Percentiles rank a stretch among this genome's conserved stretches.
These are phyloP conservation scores for Oreochromis tanganicae DNA, from an alignment of 2,113 vertebrate species.

Conservation along the genomic window DNA sequence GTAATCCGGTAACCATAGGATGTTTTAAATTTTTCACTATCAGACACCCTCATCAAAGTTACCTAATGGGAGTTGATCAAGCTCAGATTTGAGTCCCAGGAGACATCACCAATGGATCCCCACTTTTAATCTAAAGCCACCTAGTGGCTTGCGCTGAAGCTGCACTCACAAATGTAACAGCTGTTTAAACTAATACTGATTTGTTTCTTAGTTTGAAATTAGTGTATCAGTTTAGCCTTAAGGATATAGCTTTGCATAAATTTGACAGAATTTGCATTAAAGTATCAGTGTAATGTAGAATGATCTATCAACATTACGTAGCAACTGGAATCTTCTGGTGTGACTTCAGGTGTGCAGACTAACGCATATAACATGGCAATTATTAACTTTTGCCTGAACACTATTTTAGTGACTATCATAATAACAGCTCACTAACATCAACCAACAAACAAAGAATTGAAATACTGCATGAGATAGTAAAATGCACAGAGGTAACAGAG, in stretches of 20 bases:
- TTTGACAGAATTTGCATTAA: background rate
- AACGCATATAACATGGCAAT: background rate
- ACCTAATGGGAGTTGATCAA: background rate
- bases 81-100: background rate
- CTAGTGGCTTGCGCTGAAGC: background rate
- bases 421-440: background rate
- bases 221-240: background rate
- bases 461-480: background rate
- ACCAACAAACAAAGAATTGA: background rate
- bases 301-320: background rate
- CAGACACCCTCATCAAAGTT: background rate
- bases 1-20: background rate
- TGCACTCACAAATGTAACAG: background rate
- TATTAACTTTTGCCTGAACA: background rate
- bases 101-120: background rate
- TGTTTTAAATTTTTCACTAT: background rate
- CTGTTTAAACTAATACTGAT: background rate
- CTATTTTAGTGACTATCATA: background rate
- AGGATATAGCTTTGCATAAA: background rate
- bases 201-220: background rate
- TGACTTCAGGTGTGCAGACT: background rate
- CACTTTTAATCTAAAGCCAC: background rate
- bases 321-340: background rate
- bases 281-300: background rate
- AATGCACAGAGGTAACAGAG: background rate